Conservation (phyloP, 2,113 vertebrate genomes). For the Nansenia antarctica region DNA sequence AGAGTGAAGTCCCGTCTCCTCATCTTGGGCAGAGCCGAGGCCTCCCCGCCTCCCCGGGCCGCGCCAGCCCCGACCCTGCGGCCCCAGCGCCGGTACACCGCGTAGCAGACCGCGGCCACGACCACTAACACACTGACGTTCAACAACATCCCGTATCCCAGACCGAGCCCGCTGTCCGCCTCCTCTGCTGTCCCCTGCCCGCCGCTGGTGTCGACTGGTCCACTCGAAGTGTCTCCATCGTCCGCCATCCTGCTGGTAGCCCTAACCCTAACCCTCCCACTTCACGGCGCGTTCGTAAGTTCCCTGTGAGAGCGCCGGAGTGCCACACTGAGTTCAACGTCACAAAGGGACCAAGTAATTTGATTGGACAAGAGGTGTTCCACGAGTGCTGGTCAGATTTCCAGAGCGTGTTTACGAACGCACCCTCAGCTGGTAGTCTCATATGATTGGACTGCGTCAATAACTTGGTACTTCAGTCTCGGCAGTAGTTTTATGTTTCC, state of each 20-base stretch:
- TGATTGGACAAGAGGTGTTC: no score
- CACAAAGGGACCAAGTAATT: no score
- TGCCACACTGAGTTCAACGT: no score
- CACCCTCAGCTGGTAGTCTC: not conserved
- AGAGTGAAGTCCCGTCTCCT: constrained; percentile 93
- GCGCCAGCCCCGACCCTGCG: constrained; percentile 73
- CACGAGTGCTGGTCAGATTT: no score
- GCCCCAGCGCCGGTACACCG: constrained; percentile 85
- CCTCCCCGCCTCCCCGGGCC: constrained; percentile 82
- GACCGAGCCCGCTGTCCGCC: constrained; percentile 66
- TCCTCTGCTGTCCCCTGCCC: constrained; percentile 68
- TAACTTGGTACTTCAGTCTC: not conserved
- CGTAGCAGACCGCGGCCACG: constrained; percentile 78
- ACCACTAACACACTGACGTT: constrained; percentile 76
- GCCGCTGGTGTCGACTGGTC: constrained; percentile 71
- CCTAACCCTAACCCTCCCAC: no score
- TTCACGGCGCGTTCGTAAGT: no score
- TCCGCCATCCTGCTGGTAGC: constrained; percentile 81
- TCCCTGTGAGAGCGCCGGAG: no score
- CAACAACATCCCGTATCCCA: constrained; percentile 80
- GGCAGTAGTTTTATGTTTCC: constrained; percentile 1
- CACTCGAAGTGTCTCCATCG: constrained; percentile 77
- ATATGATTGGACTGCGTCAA: not conserved
- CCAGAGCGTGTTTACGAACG: no score
- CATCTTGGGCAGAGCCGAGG: constrained; percentile 91